These are phyloP conservation scores for Celastrina argiolus DNA, from an alignment of 2,888 invertebrate species.

Conservation along the genomic window DNA sequence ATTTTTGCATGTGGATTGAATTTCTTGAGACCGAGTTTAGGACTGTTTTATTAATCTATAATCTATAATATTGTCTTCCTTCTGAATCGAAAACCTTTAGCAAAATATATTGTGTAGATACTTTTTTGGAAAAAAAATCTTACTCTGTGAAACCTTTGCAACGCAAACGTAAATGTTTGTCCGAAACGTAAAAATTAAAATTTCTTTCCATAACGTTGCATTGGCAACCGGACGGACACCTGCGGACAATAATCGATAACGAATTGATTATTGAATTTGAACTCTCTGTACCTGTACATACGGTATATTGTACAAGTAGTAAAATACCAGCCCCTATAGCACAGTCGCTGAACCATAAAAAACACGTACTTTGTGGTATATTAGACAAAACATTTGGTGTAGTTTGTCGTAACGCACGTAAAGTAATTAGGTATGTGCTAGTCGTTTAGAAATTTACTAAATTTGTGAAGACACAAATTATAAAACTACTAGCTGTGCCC, in stretches of 20 bases:
- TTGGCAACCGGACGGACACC: slow-evolving; percentile 39
- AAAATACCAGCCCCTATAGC: neutral
- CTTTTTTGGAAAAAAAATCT: too few relatives aligned
- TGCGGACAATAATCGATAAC: slow-evolving; percentile 34
- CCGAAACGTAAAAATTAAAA: neutral
- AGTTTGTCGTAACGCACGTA: neutral
- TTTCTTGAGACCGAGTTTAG: too few relatives aligned
- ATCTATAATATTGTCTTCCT: too few relatives aligned
- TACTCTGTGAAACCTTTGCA: neutral
- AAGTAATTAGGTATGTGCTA: neutral
- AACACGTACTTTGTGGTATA: slow-evolving; percentile 2
- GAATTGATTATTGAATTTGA: slow-evolving; percentile 15
- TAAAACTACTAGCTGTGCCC: too few relatives aligned
- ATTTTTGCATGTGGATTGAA: too few relatives aligned
- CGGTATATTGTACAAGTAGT: neutral
- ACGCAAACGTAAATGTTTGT: neutral
- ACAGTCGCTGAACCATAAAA: slow-evolving; percentile 11
- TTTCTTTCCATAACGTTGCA: slow-evolving; percentile 28
- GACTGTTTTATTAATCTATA: too few relatives aligned
- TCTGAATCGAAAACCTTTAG: too few relatives aligned
- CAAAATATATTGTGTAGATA: too few relatives aligned
- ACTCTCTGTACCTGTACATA: slow-evolving; percentile 15
- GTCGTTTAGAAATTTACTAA: too few relatives aligned
- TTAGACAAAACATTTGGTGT: neutral
- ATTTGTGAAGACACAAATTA: too few relatives aligned